These are phyloP conservation scores for Catharus minimus DNA, from an alignment of 2,113 vertebrate species.

Conservation along the genomic window DNA sequence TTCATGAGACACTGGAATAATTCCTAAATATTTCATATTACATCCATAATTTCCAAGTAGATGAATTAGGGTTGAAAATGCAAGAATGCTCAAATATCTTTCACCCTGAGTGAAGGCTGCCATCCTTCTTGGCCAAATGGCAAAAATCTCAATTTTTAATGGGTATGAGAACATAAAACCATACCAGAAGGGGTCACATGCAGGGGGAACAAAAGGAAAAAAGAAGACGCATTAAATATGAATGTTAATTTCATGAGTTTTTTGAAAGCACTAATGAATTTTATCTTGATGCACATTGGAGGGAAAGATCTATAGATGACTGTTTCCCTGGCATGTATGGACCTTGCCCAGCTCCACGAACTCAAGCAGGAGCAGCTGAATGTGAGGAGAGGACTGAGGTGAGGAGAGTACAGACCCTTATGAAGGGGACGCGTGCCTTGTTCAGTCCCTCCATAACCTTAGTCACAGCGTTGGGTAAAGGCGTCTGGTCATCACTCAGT, in stretches of 20 bases:
- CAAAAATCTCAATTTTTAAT: not conserved
- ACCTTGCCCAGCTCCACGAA: not conserved
- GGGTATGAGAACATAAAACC: not conserved
- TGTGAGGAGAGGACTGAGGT: not conserved
- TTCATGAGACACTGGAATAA: not conserved
- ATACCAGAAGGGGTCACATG: not conserved
- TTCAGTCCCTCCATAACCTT: conserved; percentile 78
- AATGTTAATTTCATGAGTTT: not conserved
- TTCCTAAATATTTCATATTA: not conserved
- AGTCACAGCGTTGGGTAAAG: conserved; percentile 80
- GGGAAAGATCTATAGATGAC: not conserved
- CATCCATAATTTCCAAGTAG: not conserved
- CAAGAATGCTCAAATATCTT: not conserved
- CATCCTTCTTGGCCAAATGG: not conserved
- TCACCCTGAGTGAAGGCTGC: not conserved
- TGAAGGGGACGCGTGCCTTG: conserved; percentile 52
- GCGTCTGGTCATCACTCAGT: conserved; percentile 57
- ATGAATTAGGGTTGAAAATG: not conserved
- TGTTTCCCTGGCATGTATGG: fast-evolving
- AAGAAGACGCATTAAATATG: not conserved
- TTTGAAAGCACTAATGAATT: not conserved
- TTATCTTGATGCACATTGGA: not conserved
- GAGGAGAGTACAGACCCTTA: conserved; percentile 63
- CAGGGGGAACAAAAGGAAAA: not conserved
- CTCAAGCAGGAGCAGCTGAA: not conserved